These are phyloP conservation scores for Nemurella pictetii DNA, from an alignment of 2,888 invertebrate species.

Conservation along the genomic window DNA sequence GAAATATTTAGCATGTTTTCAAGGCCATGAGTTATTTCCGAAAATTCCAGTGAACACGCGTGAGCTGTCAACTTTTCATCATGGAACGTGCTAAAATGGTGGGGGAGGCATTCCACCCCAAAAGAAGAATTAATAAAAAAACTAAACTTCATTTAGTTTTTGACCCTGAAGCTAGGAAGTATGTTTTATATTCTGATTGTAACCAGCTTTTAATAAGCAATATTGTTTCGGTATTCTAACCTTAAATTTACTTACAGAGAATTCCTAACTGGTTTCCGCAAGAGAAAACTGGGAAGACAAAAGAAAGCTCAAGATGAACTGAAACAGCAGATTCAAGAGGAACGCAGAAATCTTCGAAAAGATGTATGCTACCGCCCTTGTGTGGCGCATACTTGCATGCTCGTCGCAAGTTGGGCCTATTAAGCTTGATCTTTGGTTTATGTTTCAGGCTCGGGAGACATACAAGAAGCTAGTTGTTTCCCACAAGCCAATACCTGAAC, in stretches of 20 bases:
- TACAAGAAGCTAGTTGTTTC: constrained; percentile 75
- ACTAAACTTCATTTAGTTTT: constrained; percentile 61
- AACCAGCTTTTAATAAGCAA: not conserved
- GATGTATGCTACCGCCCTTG: constrained; percentile 69
- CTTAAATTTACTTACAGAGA: constrained; percentile 68
- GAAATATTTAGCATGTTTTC: not conserved
- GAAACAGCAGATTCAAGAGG: constrained; percentile 71
- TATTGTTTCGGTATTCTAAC: too few species aligned
- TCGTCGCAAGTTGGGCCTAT: too few species aligned
- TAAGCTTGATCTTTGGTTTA: too few species aligned
- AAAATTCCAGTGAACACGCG: not conserved
- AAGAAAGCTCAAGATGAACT: constrained; percentile 75
- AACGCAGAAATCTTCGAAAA: constrained; percentile 71
- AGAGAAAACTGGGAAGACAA: constrained; percentile 75
- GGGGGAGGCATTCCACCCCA: constrained; percentile 39
- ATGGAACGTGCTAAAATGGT: constrained; percentile 19
- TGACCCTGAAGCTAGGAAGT: constrained; percentile 64
- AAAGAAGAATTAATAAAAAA: constrained; percentile 54
- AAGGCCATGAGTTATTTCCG: not conserved
- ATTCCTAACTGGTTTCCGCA: constrained; percentile 78
- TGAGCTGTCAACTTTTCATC: not conserved
- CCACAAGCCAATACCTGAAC: constrained; percentile 68
- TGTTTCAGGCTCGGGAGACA: constrained; percentile 65
- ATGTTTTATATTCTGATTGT: constrained; percentile 44
- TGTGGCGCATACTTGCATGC: too few species aligned